Conservation (phyloP, 2,113 vertebrate genomes). For the Tupaia chinensis region DNA sequence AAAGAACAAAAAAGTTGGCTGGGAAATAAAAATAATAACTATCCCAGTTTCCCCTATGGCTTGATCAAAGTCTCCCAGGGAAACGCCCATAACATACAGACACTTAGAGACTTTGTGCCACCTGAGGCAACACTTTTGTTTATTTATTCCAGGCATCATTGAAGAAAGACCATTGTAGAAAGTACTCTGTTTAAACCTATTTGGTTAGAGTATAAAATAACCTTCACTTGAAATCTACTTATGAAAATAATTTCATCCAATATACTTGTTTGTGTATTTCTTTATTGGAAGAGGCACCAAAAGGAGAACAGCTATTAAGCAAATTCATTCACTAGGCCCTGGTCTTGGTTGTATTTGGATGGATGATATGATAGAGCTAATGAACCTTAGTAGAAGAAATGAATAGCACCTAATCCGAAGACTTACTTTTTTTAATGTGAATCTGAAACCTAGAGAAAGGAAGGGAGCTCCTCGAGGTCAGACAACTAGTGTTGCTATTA, state of each 20-base stretch:
- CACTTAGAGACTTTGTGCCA: background rate
- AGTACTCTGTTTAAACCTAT: background rate
- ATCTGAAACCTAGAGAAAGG: background rate
- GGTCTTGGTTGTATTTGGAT: background rate
- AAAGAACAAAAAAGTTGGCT: too few species aligned
- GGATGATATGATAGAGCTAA: background rate
- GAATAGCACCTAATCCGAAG: background rate
- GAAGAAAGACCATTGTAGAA: background rate
- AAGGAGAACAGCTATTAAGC: background rate
- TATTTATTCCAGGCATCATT: background rate
- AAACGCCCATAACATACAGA: background rate
- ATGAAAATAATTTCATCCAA: constrained; percentile 19
- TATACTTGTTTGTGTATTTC: background rate
- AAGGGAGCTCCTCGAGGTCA: background rate
- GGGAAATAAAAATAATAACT: background rate
- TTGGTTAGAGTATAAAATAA: background rate
- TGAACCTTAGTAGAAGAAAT: background rate
- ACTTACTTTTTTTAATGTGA: background rate
- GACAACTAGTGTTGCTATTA: background rate
- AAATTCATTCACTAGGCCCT: background rate
- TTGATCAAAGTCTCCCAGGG: background rate
- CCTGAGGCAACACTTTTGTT: background rate
- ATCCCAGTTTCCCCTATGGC: background rate
- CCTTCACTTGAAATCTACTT: background rate
- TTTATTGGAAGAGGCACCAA: background rate